Evolutionary conservation across 1,140 invertebrate species (phyloP), one percentile per base, ranked within the genome.

Genomic region (Tribolium madens): DNA sequence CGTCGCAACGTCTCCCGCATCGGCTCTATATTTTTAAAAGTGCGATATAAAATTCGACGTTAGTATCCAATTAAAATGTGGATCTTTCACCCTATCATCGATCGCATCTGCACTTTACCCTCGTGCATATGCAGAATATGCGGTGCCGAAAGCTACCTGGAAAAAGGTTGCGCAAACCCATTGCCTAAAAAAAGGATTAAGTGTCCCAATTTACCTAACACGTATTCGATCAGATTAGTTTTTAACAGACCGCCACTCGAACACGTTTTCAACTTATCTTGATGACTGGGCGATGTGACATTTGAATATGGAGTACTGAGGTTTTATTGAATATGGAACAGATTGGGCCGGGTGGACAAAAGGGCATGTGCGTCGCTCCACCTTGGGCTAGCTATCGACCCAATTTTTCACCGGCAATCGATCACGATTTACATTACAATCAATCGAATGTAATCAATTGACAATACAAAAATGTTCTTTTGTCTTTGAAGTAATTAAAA

Each of bases 101-200:
- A 42, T 42, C 36, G n/a, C 21, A 64, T 64, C 57, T 33, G 57
- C 57, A 33, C 57, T 2, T 18, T 3, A 31, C 21, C 26, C 36
- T 42, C 36, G 36, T 42, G 48, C 79, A 77, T 82, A 82, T 82
- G 81, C 79, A 82, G 79, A 82, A 82, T 82, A 80, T 82, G 80
- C 26, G 21, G 21, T 26, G 21, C 50, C 14, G 21, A 80, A 80
- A 78, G 74, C 77, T 82, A 82, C 81, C 81, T 82, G 81, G 71
- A 81, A 78, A n/a, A 75, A 73, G 77, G 78, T 77, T 74, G 26
- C 70, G 64, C 60, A 75, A 75, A 69, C 76, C 60, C 76, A 18
- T 26, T 5, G 21, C 42, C n/a, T 72, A 74, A 81, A 73, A 80
- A 77, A 73, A 73, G 79, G 81, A 80, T 79, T 82, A 82, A 81